Conservation (phyloP, 1,140 invertebrate species). For the Listronotus bonariensis region DNA sequence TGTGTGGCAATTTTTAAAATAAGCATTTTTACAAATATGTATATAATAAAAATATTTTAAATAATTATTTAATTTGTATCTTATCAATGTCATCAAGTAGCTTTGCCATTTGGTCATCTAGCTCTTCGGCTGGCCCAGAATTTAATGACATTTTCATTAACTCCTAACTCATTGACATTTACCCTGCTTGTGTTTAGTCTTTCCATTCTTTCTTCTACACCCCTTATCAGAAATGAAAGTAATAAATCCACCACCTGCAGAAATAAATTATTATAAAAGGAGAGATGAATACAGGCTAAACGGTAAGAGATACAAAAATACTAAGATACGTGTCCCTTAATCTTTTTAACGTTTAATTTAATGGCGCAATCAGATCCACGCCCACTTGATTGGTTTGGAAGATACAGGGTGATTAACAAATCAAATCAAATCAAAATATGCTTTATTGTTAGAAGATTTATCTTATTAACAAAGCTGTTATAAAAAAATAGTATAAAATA, state of each 20-base stretch:
- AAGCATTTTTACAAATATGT: background rate
- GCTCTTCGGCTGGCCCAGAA: conserved; percentile 30
- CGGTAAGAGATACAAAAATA: no score
- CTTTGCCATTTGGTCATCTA: conserved; percentile 50
- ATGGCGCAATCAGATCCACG: no score
- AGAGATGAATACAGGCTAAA: background rate
- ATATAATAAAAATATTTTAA: background rate
- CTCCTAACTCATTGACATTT: conserved; percentile 48
- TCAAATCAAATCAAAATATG: no score
- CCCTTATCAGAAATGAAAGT: conserved; percentile 43
- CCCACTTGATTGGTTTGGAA: no score
- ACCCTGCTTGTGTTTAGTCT: conserved; percentile 29
- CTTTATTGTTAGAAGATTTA: no score
- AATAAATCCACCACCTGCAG: conserved; percentile 50
- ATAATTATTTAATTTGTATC: conserved; percentile 42
- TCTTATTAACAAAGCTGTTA: no score
- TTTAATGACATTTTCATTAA: conserved; percentile 50
- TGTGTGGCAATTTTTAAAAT: background rate
- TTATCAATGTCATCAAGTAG: conserved; percentile 47
- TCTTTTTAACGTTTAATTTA: no score
- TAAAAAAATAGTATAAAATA: no score
- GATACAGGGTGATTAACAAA: no score
- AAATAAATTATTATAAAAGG: background rate
- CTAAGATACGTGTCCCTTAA: no score
- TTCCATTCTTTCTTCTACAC: conserved; percentile 37